phyloP scores from a whole-genome alignment of 2,888 invertebrate species.

The Mimumesa dahlbomi region DNA sequence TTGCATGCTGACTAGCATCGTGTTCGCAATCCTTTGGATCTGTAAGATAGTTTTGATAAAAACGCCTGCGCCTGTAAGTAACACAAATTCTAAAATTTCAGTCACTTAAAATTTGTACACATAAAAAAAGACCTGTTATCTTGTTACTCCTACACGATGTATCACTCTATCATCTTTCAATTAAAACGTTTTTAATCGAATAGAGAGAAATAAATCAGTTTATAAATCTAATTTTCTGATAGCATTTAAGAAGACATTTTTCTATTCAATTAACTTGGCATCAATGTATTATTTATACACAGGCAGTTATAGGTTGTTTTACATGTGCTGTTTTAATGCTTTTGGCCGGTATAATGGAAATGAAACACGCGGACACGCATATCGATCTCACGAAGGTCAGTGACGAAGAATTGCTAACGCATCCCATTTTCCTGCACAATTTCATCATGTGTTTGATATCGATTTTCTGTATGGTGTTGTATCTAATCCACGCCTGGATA shows the following conservation, averaged over 20 bases:
- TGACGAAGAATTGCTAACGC: conserved; percentile 69
- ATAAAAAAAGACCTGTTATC: too few relatives aligned
- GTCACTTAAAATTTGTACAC: background rate
- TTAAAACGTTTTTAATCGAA: too few relatives aligned
- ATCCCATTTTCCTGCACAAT: conserved; percentile 76
- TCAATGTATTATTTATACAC: background rate
- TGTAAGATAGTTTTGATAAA: conserved; percentile 24
- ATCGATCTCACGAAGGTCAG: conserved; percentile 71
- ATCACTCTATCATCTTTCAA: too few relatives aligned
- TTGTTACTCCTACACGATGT: too few relatives aligned
- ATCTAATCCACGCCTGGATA: conserved; percentile 73
- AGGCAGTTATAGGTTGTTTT: conserved; percentile 67
- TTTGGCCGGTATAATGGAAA: conserved; percentile 67
- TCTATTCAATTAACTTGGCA: too few relatives aligned
- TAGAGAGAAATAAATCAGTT: too few relatives aligned
- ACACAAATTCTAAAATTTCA: too few relatives aligned
- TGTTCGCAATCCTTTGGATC: conserved; percentile 62
- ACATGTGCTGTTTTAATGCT: conserved; percentile 66
- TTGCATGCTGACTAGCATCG: conserved; percentile 62
- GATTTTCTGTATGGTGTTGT: conserved; percentile 72
- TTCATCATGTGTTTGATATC: conserved; percentile 73
- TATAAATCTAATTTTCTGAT: too few relatives aligned
- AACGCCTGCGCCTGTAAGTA: conserved; percentile 57
- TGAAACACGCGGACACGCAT: conserved; percentile 73
- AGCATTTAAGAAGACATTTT: too few relatives aligned